phyloP scores from a whole-genome alignment of 2,113 vertebrate genomes.

The Tauraco erythrolophus region DNA sequence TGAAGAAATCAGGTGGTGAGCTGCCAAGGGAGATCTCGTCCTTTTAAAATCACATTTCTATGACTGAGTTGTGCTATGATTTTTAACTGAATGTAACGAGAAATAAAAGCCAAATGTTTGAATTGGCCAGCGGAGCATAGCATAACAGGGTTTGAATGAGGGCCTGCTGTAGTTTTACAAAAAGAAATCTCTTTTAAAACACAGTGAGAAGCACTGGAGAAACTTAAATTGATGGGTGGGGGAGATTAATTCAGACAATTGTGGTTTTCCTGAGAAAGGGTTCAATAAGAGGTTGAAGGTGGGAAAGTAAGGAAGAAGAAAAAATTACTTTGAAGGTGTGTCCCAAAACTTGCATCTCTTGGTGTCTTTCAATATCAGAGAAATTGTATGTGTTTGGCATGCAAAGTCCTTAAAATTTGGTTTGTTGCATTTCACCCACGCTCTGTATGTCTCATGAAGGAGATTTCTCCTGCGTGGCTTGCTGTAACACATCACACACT shows the following conservation, averaged over 20 bases:
- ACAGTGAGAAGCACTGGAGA: neutral
- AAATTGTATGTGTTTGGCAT: fast-evolving
- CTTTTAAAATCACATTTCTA: neutral
- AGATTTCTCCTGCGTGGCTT: neutral
- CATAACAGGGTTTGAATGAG: neutral
- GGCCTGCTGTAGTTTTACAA: neutral
- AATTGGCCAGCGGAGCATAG: neutral
- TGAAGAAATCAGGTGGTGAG: neutral
- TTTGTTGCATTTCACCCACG: fast-evolving
- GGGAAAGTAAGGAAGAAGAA: neutral
- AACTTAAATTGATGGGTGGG: neutral
- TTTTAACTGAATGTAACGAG: neutral
- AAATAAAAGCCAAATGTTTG: neutral
- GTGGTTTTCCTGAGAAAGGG: neutral
- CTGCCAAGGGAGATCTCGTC: neutral
- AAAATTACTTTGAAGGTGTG: neutral
- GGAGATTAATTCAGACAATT: neutral
- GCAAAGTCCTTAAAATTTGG: neutral
- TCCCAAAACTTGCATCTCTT: neutral
- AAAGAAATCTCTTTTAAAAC: neutral
- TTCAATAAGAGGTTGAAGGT: neutral
- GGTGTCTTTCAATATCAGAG: neutral
- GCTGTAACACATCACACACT: neutral
- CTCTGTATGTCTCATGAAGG: neutral
- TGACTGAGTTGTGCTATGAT: neutral